Base-by-base conservation (phyloP, 1,140 invertebrate species). In the Pollicipes pollicipes region DNA sequence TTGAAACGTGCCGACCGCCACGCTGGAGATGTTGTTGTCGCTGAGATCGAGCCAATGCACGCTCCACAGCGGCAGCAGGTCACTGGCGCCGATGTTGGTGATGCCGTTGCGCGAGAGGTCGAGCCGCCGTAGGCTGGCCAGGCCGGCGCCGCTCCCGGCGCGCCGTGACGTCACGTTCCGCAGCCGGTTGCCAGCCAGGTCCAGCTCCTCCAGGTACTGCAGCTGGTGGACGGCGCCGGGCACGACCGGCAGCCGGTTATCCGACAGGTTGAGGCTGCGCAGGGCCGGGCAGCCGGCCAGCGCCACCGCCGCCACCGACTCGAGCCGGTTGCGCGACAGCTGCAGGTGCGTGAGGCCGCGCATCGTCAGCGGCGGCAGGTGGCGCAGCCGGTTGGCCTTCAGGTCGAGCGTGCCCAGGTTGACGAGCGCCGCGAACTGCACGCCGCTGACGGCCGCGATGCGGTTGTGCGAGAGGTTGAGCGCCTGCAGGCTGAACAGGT, bases 1-100 rank as follows among this genome's bases (percentile, higher is more conserved):
- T 74, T 89, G 76, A 77, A 95, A 94, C 8, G 91, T 87, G 76
- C 91, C 90, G 71, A 90, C 89, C 80, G 76, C 75, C 31, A 95
- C 87, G 75, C 86, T 87, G 45, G 85, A 84, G 72, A 96, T 93
- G 76, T 88, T 85, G 80, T 96, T 96, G 80, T 92, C 89, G 45
- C 90, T 90, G 74, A 95, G 83, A 81, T 95, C 91, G 10, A 97
- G 82, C 79, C 94, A 91, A 78, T 90, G 88, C 64, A 96, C 83
- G 81, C 85, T 77, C 26, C 87, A 88, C 76, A 89, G 88, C 78
- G 93, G 95, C 79, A 84, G 85, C 73, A 95, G 85, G 30, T 93
- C 87, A 75, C 89, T 87, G 68, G 85, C 82, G 76, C 92, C 88
- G 74, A 95, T 85, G 76, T 83, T 84, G 66, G 86, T 84, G 70